Conservation (phyloP, 2,797 vertebrate species). For the Rhinoraja longicauda region DNA sequence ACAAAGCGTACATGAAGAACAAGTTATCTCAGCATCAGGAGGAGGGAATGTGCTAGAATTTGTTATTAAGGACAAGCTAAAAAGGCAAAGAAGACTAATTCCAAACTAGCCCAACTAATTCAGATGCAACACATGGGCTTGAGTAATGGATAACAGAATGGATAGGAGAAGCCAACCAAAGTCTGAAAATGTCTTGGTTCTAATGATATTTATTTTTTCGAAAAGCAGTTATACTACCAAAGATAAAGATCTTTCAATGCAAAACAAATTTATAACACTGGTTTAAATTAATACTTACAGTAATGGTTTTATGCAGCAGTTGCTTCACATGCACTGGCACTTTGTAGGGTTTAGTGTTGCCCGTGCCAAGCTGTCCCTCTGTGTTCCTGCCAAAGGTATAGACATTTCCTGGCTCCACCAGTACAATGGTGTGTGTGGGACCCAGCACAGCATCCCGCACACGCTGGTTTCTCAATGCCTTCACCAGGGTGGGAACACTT, state of each 20-base stretch:
- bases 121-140: not conserved
- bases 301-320: not conserved
- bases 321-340: conserved; percentile 16
- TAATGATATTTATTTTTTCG: not conserved
- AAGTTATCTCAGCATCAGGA: no score
- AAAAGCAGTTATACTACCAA: not conserved
- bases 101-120: no score
- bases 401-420: not conserved
- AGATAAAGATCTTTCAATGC: not conserved
- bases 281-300: not conserved
- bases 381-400: conserved; percentile 26
- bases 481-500: conserved; percentile 23
- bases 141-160: not conserved
- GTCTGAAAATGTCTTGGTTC: not conserved
- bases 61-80: no score
- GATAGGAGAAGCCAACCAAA: not conserved
- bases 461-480: conserved; percentile 6
- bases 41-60: no score
- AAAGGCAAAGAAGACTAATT: no score
- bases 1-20: no score
- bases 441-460: conserved; percentile 18
- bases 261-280: not conserved
- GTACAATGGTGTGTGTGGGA: conserved; percentile 27
- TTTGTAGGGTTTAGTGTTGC: conserved; percentile 26
- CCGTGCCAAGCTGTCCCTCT: conserved; percentile 17